Evolutionary conservation across 1,140 invertebrate species (phyloP).

Genomic region (Macrocentrus cingulum): DNA sequence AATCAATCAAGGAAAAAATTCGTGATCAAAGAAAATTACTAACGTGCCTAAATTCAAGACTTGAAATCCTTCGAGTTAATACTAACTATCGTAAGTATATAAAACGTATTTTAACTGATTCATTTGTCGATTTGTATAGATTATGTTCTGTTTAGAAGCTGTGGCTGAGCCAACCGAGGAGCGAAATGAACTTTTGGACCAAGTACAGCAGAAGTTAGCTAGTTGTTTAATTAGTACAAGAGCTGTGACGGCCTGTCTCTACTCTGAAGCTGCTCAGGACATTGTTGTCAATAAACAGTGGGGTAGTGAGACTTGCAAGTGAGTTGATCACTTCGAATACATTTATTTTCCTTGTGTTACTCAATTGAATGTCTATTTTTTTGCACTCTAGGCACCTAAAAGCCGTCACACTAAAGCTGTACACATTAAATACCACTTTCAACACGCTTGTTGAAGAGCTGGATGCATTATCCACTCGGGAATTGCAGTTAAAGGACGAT

Average conservation of each 20-base stretch:
- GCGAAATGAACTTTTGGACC: slow-evolving; percentile 5
- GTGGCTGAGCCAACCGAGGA: slow-evolving; percentile 1
- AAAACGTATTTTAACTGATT: no score
- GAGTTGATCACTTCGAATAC: slow-evolving; percentile 11
- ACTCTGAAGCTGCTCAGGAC: slow-evolving; percentile 32
- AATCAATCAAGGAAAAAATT: slow-evolving; percentile 41
- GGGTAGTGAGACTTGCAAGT: slow-evolving; percentile 29
- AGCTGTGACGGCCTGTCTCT: slow-evolving; percentile 30
- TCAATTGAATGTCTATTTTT: slow-evolving; percentile 6
- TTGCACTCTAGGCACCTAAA: slow-evolving; percentile 31
- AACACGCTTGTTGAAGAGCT: slow-evolving; percentile 27
- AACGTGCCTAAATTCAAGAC: slow-evolving; percentile 32
- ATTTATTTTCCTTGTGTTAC: slow-evolving; percentile 6
- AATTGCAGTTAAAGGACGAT: slow-evolving; percentile 35
- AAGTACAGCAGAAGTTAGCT: slow-evolving; percentile 30
- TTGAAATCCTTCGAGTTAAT: slow-evolving; percentile 33
- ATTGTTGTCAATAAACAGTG: slow-evolving; percentile 31
- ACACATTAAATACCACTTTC: slow-evolving; percentile 32
- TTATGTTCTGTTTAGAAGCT: slow-evolving; percentile 8
- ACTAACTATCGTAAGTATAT: slow-evolving; percentile 31
- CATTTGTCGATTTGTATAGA: no score
- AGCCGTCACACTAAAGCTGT: slow-evolving; percentile 32
- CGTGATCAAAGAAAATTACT: slow-evolving; percentile 25
- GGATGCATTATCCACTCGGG: slow-evolving; percentile 19
- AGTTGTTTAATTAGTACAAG: slow-evolving; percentile 30